These are phyloP conservation scores for Paralinhomoeus sp. DNA, from an alignment of 2,888 invertebrate species.

Conservation along the genomic window DNA sequence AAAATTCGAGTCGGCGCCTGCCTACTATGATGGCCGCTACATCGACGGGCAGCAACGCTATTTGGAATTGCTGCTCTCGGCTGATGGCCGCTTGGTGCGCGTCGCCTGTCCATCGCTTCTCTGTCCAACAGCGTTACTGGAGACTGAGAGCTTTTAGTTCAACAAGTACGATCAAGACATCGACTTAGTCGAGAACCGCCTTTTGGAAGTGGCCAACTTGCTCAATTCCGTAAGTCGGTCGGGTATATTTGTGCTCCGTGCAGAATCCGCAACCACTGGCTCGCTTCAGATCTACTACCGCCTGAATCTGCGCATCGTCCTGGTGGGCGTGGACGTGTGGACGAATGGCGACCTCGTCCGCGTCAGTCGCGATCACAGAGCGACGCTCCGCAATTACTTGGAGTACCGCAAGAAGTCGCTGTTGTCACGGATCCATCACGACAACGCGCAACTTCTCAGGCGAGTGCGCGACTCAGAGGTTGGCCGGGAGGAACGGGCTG, in stretches of 20 bases:
- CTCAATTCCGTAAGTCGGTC: conserved; percentile 62
- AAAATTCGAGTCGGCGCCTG: too few relatives aligned
- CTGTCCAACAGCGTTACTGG: too few relatives aligned
- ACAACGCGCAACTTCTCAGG: conserved; percentile 87
- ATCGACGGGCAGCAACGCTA: too few relatives aligned
- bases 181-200: conserved; percentile 49
- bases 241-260: too few relatives aligned
- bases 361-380: conserved; percentile 55
- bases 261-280: not conserved
- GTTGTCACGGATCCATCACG: conserved; percentile 63
- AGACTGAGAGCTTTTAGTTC: conserved; percentile 38
- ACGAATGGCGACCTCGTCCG: conserved; percentile 59
- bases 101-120: too few relatives aligned
- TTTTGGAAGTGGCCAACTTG: conserved; percentile 80
- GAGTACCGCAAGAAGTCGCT: conserved; percentile 58
- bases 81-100: too few relatives aligned
- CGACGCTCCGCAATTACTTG: conserved; percentile 67
- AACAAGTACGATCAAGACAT: conserved; percentile 50
- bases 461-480: too few relatives aligned
- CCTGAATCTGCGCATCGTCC: conserved; percentile 74
- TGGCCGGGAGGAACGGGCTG: too few relatives aligned
- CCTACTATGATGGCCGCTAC: too few relatives aligned
- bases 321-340: conserved; percentile 95
- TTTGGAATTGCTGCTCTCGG: too few relatives aligned
- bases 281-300: conserved; percentile 61